Percentiles rank a stretch among this genome's conserved stretches.
These are phyloP conservation scores for Drosophila nr. fundita DNA, from an alignment of 2,888 invertebrate genomes.

Conservation along the genomic window DNA sequence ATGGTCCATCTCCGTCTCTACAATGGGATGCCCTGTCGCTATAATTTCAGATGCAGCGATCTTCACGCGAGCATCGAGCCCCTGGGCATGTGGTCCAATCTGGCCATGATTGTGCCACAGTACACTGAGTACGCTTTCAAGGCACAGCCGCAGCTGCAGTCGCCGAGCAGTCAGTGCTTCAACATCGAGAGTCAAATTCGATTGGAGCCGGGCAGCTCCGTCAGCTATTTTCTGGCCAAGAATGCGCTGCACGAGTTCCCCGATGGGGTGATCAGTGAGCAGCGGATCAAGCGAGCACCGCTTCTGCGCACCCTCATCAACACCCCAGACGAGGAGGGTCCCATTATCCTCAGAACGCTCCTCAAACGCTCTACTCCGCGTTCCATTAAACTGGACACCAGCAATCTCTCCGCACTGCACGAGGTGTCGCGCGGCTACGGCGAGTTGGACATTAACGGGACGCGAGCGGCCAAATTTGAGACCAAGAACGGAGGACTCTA, in stretches of 20 bases:
- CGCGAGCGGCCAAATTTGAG: conserved; percentile 68
- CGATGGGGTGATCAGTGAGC: conserved; percentile 72
- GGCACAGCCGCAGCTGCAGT: conserved; percentile 67
- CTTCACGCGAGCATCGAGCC: conserved; percentile 65
- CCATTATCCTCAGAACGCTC: conserved; percentile 54
- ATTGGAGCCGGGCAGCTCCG: conserved; percentile 73
- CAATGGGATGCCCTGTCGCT: conserved; percentile 88
- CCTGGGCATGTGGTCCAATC: conserved; percentile 84
- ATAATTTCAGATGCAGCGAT: conserved; percentile 82
- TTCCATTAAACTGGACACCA: conserved; percentile 30
- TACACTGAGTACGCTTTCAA: conserved; percentile 82
- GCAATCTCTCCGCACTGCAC: conserved; percentile 67
- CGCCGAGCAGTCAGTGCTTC: conserved; percentile 48
- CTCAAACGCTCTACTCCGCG: conserved; percentile 5
- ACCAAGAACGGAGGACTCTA: conserved; percentile 89
- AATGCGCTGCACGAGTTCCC: conserved; percentile 66
- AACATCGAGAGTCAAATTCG: conserved; percentile 59
- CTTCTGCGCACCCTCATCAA: conserved; percentile 82
- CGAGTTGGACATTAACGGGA: conserved; percentile 59
- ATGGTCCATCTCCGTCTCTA: conserved; percentile 90
- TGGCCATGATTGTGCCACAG: conserved; percentile 84
- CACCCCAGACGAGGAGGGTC: conserved; percentile 58
- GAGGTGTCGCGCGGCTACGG: conserved; percentile 61
- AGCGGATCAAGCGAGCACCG: conserved; percentile 82
- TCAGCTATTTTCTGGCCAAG: conserved; percentile 78